phyloP scores from a whole-genome alignment of 2,113 vertebrate species.

The Choloepus hoffmanni region DNA sequence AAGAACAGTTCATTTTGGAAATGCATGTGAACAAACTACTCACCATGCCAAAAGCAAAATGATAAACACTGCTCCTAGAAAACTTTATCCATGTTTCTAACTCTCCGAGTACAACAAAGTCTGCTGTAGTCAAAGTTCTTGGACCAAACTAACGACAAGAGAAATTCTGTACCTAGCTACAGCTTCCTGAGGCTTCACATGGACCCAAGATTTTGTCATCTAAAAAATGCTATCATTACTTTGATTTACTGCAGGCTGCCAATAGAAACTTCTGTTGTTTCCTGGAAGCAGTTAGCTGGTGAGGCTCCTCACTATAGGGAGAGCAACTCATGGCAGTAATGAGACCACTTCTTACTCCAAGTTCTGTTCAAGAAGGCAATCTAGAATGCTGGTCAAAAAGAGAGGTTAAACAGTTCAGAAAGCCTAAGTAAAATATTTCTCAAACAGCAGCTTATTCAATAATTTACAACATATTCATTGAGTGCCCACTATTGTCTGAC shows the following conservation, averaged over 20 bases:
- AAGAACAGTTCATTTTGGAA: conserved; percentile 40
- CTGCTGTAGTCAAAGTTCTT: background rate
- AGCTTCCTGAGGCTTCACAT: background rate
- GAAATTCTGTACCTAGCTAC: no score
- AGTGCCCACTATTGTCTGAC: background rate
- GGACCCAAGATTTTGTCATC: background rate
- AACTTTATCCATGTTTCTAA: background rate
- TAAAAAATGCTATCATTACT: background rate
- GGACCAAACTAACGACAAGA: background rate
- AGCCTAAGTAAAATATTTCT: background rate
- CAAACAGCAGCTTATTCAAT: background rate
- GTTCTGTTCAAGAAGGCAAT: background rate
- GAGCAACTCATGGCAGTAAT: background rate
- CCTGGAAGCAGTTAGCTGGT: background rate
- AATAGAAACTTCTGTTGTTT: background rate
- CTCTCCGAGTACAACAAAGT: background rate
- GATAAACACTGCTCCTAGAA: background rate
- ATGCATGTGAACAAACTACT: background rate
- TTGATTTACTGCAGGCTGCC: background rate
- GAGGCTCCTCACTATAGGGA: background rate
- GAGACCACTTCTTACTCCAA: background rate
- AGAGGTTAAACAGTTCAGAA: background rate
- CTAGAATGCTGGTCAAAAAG: background rate
- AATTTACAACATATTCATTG: background rate
- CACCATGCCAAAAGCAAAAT: background rate